A percentile compares a stretch with the other conserved stretches of the same genome.
Conservation (phyloP, 2,888 invertebrate genomes). For the Aspidapion aeneum region DNA sequence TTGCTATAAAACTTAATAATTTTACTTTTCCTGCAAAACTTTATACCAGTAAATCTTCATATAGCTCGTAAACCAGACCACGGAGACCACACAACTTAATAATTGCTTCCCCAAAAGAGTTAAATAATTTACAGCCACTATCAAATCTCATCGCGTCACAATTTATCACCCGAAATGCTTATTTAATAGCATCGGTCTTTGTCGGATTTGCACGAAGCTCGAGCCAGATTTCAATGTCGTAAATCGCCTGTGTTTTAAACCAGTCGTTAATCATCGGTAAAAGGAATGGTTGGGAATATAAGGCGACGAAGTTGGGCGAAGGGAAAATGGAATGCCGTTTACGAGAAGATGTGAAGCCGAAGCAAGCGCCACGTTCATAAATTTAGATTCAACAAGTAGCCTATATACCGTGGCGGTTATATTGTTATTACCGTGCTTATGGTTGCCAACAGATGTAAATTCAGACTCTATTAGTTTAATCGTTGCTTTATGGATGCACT, state of each 20-base stretch:
- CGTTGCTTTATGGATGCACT: constrained; percentile 35
- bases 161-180: constrained; percentile 51
- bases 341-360: constrained; percentile 7
- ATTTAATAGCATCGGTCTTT: constrained; percentile 48
- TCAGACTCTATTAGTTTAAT: constrained; percentile 46
- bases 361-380: constrained; percentile 43
- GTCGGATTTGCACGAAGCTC: constrained; percentile 42
- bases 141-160: constrained; percentile 51
- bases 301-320: constrained; percentile 25
- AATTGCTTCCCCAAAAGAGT: constrained; percentile 49
- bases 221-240: constrained; percentile 7
- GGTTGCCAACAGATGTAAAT: constrained; percentile 50
- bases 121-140: constrained; percentile 51
- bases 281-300: constrained; percentile 18
- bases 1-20: too few species aligned
- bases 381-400: constrained; percentile 52
- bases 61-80: neutral
- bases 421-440: constrained; percentile 52
- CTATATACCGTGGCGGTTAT: constrained; percentile 49
- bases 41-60: neutral
- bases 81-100: constrained; percentile 33
- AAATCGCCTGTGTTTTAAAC: neutral
- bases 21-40: neutral
- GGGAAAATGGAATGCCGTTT: neutral
- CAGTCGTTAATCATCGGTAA: neutral